These are phyloP conservation scores for Hormiphora californensis DNA, from an alignment of 37 sponge, comb jelly and placozoan species.

Conservation along the genomic window DNA sequence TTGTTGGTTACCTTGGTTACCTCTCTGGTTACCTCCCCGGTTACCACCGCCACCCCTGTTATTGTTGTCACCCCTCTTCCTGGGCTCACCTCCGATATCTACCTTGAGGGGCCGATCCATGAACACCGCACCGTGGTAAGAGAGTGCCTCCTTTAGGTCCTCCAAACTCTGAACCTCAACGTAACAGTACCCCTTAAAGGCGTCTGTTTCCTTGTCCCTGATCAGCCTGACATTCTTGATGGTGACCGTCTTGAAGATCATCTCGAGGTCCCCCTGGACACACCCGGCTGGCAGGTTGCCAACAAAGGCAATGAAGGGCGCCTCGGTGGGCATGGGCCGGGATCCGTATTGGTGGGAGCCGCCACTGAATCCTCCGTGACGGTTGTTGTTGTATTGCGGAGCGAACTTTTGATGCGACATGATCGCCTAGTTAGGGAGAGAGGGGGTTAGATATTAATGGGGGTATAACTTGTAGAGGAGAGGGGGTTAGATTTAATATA, in stretches of 20 bases:
- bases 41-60: slow-evolving; percentile 52
- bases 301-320: slow-evolving; percentile 85
- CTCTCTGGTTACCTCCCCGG: slow-evolving; percentile 61
- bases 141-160: slow-evolving; percentile 75
- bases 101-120: slow-evolving; percentile 53
- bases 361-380: slow-evolving; percentile 5
- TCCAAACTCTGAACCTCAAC: slow-evolving; percentile 80
- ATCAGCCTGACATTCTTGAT: slow-evolving; percentile 84
- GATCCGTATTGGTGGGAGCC: slow-evolving; percentile 16
- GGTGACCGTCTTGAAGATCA: slow-evolving; percentile 70
- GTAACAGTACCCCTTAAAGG: slow-evolving; percentile 87
- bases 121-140: slow-evolving; percentile 78
- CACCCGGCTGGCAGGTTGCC: slow-evolving; percentile 84
- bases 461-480: no score
- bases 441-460: no score
- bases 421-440: no score
- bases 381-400: slow-evolving; percentile 42
- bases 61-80: slow-evolving; percentile 54
- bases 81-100: slow-evolving; percentile 60
- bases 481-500: no score
- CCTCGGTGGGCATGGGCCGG: slow-evolving; percentile 72
- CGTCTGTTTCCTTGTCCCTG: slow-evolving; percentile 84
- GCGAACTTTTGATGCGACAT: slow-evolving; percentile 53
- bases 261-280: slow-evolving; percentile 88
- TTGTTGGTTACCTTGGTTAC: background rate